These are phyloP conservation scores for Heteromormyrus szaboi DNA, from an alignment of 2,797 vertebrate species.

Conservation along the genomic window DNA sequence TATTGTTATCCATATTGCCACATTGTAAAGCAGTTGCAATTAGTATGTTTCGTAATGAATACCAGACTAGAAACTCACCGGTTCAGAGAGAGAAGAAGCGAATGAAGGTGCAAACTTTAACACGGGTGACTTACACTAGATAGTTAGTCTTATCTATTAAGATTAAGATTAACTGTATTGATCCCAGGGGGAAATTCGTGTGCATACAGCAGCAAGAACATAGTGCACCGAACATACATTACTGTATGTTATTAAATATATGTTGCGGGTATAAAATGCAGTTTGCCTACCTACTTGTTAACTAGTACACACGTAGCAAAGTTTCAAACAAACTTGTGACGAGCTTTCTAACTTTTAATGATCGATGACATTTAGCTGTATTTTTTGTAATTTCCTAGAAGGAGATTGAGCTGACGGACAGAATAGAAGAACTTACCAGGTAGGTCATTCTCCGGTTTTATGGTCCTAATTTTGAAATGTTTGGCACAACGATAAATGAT, in stretches of 20 bases:
- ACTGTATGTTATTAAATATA: neutral
- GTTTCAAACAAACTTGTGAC: neutral
- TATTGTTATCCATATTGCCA: neutral
- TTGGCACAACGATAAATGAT: neutral
- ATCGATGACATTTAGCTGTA: neutral
- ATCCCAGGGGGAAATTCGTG: neutral
- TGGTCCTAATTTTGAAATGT: neutral
- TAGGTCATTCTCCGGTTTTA: conserved; percentile 16
- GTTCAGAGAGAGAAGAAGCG: conserved; percentile 27
- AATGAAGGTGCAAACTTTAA: conserved; percentile 24
- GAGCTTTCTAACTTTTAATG: neutral
- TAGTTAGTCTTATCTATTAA: neutral
- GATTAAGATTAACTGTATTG: neutral
- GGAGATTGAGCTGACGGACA: conserved; percentile 17
- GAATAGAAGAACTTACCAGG: conserved; percentile 32
- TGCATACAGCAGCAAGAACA: neutral
- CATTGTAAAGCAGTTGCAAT: neutral
- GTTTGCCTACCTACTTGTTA: neutral
- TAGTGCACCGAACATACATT: neutral
- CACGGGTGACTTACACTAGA: neutral
- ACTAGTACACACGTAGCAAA: neutral
- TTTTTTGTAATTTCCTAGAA: conserved; percentile 27
- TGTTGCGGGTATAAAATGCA: neutral
- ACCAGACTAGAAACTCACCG: conserved; percentile 21
- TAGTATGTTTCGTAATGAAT: neutral